Evolutionary conservation across 1,140 invertebrate genomes (phyloP).

Genomic region (Zaprionus lachaisei): DNA sequence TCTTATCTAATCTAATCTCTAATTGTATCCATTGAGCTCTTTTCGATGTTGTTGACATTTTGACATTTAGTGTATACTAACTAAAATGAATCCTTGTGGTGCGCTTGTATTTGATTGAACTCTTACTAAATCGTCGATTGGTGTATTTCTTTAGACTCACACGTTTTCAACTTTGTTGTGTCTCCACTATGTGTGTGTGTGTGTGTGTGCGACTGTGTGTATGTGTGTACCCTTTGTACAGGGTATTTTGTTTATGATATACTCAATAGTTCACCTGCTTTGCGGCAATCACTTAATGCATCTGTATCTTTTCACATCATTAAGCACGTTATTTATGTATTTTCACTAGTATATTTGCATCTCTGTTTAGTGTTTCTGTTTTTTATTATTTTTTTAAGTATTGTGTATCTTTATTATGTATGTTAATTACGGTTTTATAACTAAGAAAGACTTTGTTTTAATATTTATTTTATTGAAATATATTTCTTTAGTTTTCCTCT

Average conservation of each 20-base stretch:
- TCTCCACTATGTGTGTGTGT: slow-evolving; percentile 26
- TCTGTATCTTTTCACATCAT: background rate
- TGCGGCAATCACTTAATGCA: background rate
- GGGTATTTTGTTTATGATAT: slow-evolving; percentile 2
- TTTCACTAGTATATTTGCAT: background rate
- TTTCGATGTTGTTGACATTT: slow-evolving; percentile 79
- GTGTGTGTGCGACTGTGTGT: slow-evolving; percentile 30
- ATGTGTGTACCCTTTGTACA: slow-evolving; percentile 15
- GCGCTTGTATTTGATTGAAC: slow-evolving; percentile 79
- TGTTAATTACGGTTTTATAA: background rate
- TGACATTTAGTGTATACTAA: slow-evolving; percentile 65
- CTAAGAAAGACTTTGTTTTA: background rate
- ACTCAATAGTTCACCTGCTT: background rate
- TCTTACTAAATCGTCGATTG: slow-evolving; percentile 83
- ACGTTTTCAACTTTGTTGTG: slow-evolving; percentile 48
- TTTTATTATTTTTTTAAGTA: background rate
- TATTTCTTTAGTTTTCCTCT: background rate
- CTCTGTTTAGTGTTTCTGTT: background rate
- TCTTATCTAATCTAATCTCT: slow-evolving; percentile 62
- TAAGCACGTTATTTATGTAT: background rate
- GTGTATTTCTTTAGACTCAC: slow-evolving; percentile 83
- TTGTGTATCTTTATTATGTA: background rate
- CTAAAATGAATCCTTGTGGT: slow-evolving; percentile 66
- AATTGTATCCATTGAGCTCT: slow-evolving; percentile 69
- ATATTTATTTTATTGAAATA: background rate